Base-by-base conservation (phyloP, 2,888 invertebrate genomes). In the Volucella bombylans region DNA sequence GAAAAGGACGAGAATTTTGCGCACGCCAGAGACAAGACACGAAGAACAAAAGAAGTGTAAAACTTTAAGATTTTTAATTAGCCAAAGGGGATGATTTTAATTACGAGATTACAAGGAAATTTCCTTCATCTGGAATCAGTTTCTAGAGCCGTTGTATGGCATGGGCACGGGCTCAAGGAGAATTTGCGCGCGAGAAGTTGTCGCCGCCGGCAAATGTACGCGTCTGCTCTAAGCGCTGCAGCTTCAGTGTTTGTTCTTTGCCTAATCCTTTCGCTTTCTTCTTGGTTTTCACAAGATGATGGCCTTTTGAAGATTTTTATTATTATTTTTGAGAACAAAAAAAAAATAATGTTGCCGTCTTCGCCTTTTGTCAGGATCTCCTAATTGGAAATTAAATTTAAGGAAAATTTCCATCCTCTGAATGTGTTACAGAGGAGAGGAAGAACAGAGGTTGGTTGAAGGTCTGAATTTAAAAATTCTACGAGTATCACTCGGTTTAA, bases 71-170 rank as follows among this genome's bases (percentile, higher is more conserved):
- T 87, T 87, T 86, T 86, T 87, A 87, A 87, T 87, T 87, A 87
- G 87, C 87, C 87, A 80, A 79, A 86, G 86, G 87, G 87, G 86
- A 87, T 87, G 87, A 87, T 87, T 87, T 87, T 87, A 87, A 87
- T 87, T 87, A 87, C 87, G 87, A 85, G 86, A 81, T 86, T 86
- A 86, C 86, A 82, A 82, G 82, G 38, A 78, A 86, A 87, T 87
- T 82, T 76, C 74, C 86, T 83, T 78, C 86, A 78, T 74, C 74
- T 49, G 23, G 41, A 73, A 77, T 85, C 85, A 68, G 57, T 74
- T 79, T 76, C 59, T 52, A 39, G 41, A 54, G 55, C 62, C 15
- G 52, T 61, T 52, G 52, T 50, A 62, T 47, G 64, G 43, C 31
- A 31, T 31, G 31, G 31, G 31, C 31, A 31, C 31, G 31, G 6